Percentiles rank a stretch among this genome's conserved stretches.
Conservation (phyloP, 1,140 invertebrate genomes). For the Trichonephila inaurata region DNA sequence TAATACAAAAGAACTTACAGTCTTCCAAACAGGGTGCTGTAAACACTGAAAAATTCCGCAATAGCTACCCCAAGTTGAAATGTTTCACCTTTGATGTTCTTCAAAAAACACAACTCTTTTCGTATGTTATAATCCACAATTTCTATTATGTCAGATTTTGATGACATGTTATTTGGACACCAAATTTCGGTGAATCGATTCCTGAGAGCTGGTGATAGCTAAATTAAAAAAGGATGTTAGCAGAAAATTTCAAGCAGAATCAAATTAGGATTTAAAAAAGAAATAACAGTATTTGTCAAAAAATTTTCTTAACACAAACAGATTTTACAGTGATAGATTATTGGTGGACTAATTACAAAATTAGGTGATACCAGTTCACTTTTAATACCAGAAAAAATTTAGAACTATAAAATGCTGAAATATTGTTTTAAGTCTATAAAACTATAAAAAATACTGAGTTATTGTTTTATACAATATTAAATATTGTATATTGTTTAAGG, state of each 20-base stretch:
- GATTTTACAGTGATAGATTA: background rate
- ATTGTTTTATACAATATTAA: no score
- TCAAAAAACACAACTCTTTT: background rate
- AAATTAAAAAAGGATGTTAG: constrained; percentile 70
- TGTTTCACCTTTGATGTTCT: no score
- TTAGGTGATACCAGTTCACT: no score
- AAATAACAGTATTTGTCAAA: background rate
- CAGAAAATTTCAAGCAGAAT: background rate
- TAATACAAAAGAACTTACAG: constrained; percentile 41
- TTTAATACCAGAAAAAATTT: no score
- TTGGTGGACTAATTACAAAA: no score
- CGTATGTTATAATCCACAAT: constrained; percentile 91
- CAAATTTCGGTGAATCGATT: constrained; percentile 99
- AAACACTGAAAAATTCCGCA: constrained; percentile 90
- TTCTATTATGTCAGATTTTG: constrained; percentile 86
- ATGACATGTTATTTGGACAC: constrained; percentile 89
- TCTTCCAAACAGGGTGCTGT: constrained; percentile 80
- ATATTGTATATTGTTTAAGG: no score
- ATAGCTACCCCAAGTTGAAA: constrained; percentile 81
- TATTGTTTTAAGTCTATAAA: no score
- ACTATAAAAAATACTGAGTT: no score
- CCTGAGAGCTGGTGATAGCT: constrained; percentile 96
- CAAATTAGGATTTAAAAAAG: background rate
- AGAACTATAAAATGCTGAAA: no score
- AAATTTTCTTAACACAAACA: background rate